A percentile compares a stretch with the other conserved stretches of the same genome.
These are phyloP conservation scores for Saccostrea glomerata DNA, from an alignment of 1,140 invertebrate species.

Conservation along the genomic window DNA sequence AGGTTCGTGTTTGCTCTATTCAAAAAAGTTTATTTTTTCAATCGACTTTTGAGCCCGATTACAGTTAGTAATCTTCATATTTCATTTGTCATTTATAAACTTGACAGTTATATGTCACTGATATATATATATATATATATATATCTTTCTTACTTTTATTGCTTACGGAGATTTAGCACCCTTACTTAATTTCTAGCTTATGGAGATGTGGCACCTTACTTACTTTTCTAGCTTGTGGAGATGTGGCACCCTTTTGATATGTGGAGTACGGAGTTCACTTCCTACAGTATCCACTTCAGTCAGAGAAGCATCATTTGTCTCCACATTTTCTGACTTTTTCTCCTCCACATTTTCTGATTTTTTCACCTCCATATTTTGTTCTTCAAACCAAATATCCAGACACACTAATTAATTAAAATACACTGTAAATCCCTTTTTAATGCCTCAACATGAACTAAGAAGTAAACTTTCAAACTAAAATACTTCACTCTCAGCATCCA, in stretches of 20 bases:
- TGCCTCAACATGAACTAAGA: background rate
- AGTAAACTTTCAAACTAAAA: background rate
- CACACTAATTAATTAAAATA: too few relatives aligned
- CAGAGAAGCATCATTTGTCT: background rate
- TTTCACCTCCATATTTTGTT: background rate
- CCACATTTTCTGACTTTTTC: background rate
- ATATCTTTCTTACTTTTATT: too few relatives aligned
- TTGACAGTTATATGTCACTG: too few relatives aligned
- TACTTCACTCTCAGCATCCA: background rate
- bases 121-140: too few relatives aligned
- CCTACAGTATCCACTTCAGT: slow-evolving; percentile 9
- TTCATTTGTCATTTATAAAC: too few relatives aligned
- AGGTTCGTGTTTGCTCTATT: too few relatives aligned
- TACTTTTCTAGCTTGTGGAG: slow-evolving; percentile 30
- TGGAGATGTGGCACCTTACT: background rate
- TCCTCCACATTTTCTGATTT: background rate
- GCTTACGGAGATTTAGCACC: background rate
- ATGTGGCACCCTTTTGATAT: slow-evolving; percentile 29
- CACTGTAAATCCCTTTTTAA: background rate
- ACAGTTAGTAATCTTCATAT: too few relatives aligned
- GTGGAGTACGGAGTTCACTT: slow-evolving; percentile 22
- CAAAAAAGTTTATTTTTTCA: too few relatives aligned
- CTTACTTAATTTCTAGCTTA: background rate
- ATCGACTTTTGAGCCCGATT: too few relatives aligned
- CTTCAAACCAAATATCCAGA: too few relatives aligned